These are phyloP conservation scores for Masnerella sp. DNA, from an alignment of 2,888 invertebrate genomes.

Conservation along the genomic window DNA sequence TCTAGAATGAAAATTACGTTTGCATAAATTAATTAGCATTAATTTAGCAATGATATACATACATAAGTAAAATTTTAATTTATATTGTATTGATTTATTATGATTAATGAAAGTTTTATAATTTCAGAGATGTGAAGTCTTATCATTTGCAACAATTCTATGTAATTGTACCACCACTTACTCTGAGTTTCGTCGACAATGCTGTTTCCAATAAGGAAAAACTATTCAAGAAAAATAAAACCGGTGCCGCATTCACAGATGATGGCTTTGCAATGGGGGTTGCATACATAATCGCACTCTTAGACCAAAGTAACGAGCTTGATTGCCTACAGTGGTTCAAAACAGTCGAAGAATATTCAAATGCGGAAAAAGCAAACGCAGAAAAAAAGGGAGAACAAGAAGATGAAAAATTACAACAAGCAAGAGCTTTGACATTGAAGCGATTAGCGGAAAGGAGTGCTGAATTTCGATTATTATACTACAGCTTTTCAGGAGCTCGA, in stretches of 20 bases:
- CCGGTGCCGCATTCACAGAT: conserved; percentile 95
- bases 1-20: no score
- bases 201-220: conserved; percentile 94
- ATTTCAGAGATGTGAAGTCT: conserved; percentile 81
- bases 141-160: conserved; percentile 94
- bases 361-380: conserved; percentile 81
- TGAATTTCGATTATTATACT: conserved; percentile 94
- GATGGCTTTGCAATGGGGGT: conserved; percentile 99
- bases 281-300: conserved; percentile 93
- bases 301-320: conserved; percentile 90
- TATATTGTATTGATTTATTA: no score
- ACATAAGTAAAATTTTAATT: no score
- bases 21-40: no score
- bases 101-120: no score
- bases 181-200: conserved; percentile 96
- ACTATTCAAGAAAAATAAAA: conserved; percentile 92
- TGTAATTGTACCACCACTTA: conserved; percentile 94
- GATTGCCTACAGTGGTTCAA: conserved; percentile 98
- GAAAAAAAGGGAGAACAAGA: conserved; percentile 80
- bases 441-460: conserved; percentile 80
- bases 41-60: no score
- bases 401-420: conserved; percentile 95
- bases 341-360: conserved; percentile 87
- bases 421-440: conserved; percentile 91
- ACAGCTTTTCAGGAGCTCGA: conserved; percentile 94